These are phyloP conservation scores for Neolamprologus devosi DNA, from an alignment of 2,113 vertebrate species.

Conservation along the genomic window DNA sequence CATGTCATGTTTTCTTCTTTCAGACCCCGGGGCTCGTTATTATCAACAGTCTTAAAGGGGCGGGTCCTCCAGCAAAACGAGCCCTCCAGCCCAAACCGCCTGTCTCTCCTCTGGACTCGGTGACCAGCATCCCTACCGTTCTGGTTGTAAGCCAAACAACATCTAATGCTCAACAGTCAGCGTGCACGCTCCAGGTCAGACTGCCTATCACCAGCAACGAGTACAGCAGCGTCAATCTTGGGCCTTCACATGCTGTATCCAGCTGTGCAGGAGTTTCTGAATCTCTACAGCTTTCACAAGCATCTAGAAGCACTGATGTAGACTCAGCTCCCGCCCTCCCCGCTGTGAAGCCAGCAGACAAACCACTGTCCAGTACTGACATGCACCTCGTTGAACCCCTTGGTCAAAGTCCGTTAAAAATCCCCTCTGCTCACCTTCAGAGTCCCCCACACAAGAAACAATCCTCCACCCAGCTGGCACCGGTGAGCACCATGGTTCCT, in stretches of 20 bases:
- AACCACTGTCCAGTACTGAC: slow-evolving; percentile 47
- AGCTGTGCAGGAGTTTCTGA: not conserved
- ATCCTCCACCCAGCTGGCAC: not conserved
- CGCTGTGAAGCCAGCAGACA: slow-evolving; percentile 30
- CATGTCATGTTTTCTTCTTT: not conserved
- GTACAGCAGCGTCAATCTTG: not conserved
- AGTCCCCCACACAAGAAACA: not conserved
- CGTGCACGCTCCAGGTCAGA: slow-evolving; percentile 10
- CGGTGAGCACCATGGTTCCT: slow-evolving; percentile 16
- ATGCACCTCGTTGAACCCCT: slow-evolving; percentile 28
- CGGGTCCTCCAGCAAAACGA: not conserved
- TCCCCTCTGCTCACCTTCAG: not conserved
- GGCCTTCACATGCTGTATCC: not conserved
- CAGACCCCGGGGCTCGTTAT: slow-evolving; percentile 1
- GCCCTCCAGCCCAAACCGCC: not conserved
- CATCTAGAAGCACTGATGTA: not conserved
- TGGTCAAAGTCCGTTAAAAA: not conserved
- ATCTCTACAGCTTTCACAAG: not conserved
- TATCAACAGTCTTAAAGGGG: not conserved
- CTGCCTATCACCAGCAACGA: not conserved
- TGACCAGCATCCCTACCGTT: not conserved
- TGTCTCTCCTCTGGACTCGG: not conserved
- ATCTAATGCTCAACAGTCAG: not conserved
- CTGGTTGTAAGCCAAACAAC: slow-evolving; percentile 9
- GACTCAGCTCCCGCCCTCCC: not conserved